phyloP scores from a whole-genome alignment of 2,888 invertebrate species.

The Dichetophora obliterata region DNA sequence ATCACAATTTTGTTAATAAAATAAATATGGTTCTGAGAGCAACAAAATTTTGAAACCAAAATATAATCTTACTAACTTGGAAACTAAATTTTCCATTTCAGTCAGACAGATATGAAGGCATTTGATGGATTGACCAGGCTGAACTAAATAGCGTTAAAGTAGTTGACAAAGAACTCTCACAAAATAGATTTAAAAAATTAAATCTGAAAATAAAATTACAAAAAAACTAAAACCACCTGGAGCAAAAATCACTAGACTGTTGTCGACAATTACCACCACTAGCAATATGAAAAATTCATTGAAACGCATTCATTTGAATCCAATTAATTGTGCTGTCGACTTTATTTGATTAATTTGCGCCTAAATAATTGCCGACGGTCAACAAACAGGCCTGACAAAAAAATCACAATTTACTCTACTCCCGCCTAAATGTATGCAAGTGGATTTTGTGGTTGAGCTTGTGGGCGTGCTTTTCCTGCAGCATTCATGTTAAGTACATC shows the following conservation, averaged over 20 bases:
- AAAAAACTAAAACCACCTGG: background rate
- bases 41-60: no score
- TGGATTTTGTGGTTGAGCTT: constrained; percentile 17
- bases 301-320: constrained; percentile 1
- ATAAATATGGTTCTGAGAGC: no score
- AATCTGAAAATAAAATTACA: background rate
- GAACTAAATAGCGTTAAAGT: no score
- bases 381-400: background rate
- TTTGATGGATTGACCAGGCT: no score
- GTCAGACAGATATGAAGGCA: no score
- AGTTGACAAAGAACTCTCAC: no score
- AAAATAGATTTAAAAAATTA: no score
- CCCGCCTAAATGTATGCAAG: constrained; percentile 25
- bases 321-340: constrained; percentile 36
- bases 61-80: no score
- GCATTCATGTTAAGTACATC: constrained; percentile 17
- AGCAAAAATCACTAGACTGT: background rate
- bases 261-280: background rate
- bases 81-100: no score
- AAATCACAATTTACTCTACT: background rate
- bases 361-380: constrained; percentile 33
- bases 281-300: constrained; percentile 1
- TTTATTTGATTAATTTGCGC: constrained; percentile 43
- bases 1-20: no score
- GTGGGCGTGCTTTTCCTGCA: background rate